These are phyloP conservation scores for Scaptomyza polygonia DNA, from an alignment of 2,888 invertebrate genomes.

Conservation along the genomic window DNA sequence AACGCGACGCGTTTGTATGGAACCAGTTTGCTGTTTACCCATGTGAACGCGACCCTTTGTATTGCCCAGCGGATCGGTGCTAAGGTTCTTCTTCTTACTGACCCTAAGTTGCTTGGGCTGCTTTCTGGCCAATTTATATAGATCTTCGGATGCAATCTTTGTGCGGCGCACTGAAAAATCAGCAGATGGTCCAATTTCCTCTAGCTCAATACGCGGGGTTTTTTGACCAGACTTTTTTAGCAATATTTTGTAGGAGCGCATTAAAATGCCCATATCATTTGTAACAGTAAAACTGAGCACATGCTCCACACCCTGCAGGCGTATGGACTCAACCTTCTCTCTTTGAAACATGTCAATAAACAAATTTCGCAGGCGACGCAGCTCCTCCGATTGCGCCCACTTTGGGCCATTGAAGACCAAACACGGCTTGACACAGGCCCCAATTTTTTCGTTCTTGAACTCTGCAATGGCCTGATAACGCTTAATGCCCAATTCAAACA, in stretches of 20 bases:
- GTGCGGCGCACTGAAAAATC: constrained; percentile 94
- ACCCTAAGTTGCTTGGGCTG: constrained; percentile 91
- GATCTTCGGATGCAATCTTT: constrained; percentile 94
- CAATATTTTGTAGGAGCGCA: constrained; percentile 91
- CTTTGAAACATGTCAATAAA: constrained; percentile 95
- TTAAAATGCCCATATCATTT: constrained; percentile 90
- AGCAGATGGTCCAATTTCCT: constrained; percentile 91
- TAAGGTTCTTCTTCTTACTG: constrained; percentile 95
- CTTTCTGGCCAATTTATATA: constrained; percentile 92
- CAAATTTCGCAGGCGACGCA: constrained; percentile 93
- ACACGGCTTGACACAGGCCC: constrained; percentile 94
- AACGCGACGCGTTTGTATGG: constrained; percentile 94
- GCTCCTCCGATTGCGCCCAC: constrained; percentile 93
- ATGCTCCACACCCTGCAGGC: constrained; percentile 97
- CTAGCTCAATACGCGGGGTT: constrained; percentile 94
- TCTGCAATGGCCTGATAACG: constrained; percentile 91
- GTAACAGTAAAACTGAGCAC: constrained; percentile 94
- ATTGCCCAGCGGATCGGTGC: constrained; percentile 93
- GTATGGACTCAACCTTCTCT: constrained; percentile 88
- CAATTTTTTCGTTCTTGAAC: constrained; percentile 91
- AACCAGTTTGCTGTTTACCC: constrained; percentile 93
- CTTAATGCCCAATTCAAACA: constrained; percentile 97
- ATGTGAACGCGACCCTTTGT: constrained; percentile 96
- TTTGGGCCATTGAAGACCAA: constrained; percentile 95
- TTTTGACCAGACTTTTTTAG: constrained; percentile 96